A percentile compares a stretch with the other conserved stretches of the same genome.
These are phyloP conservation scores for Siniperca undulata DNA, from an alignment of 2,797 vertebrate species.

Conservation along the genomic window DNA sequence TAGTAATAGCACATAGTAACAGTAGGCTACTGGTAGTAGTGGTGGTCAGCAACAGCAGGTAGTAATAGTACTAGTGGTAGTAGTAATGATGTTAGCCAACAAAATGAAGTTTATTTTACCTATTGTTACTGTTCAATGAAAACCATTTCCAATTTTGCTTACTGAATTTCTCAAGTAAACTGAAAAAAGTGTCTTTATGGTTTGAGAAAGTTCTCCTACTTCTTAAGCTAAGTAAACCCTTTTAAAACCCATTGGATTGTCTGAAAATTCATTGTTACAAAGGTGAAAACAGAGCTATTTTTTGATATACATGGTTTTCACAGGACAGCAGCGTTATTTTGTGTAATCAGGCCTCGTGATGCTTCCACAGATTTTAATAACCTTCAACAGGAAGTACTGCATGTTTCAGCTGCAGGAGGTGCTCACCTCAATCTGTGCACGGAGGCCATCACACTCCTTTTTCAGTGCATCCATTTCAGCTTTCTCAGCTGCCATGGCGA, in stretches of 20 bases:
- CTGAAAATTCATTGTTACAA: background rate
- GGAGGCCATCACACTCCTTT: slow-evolving; percentile 94
- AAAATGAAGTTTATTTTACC: background rate
- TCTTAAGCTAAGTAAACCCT: background rate
- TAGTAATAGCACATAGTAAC: background rate
- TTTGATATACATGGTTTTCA: background rate
- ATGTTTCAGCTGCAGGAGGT: background rate
- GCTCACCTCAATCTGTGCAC: slow-evolving; percentile 94
- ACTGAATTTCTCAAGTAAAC: background rate
- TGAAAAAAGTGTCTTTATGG: background rate
- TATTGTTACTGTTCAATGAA: background rate
- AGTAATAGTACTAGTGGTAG: background rate
- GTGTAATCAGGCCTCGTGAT: background rate
- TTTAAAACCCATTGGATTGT: background rate
- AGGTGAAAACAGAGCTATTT: background rate
- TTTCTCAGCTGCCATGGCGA: slow-evolving; percentile 85
- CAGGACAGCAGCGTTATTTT: background rate
- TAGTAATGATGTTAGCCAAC: background rate
- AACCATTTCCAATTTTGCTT: background rate
- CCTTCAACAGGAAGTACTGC: background rate
- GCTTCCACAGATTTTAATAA: too few relatives aligned
- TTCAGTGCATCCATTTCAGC: slow-evolving; percentile 94
- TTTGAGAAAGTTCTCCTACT: background rate
- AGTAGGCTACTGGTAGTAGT: background rate
- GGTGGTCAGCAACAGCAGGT: background rate